Base-by-base conservation (phyloP, 2,888 invertebrate genomes). In the Tipula vernalis region DNA sequence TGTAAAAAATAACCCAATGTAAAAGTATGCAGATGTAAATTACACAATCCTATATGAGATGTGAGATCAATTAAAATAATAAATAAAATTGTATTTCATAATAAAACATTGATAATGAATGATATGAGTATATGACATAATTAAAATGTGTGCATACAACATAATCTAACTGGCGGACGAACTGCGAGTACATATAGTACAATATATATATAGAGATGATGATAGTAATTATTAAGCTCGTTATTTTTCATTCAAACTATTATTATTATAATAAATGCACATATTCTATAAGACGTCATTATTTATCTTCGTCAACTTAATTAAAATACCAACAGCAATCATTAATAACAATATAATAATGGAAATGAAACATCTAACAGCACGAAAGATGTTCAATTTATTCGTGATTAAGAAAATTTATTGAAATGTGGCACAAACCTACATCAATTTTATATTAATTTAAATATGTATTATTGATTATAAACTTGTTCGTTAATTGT, bases 361-460 rank as follows among this genome's bases (percentile, higher is more conserved):
- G 71, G 28, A 51, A n/a, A 15, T 15, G 28, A 71, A 8, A 28
- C 28, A 28, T 71, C 71, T 1, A 71, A 71, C 28, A 71, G 71
- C 71, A 71, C 71, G 71, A 71, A 28, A 28, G 71, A 71, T 71
- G 18, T 28, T 71, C 71, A 12, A 12, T 12, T 71, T 18, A 18
- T 71, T 71, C 10, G 28, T 71, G 18, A 28, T 71, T 71, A 71
- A 28, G 28, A 71, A 71, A 18, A 18, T 57, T 57, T 71, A 71
- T 71, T 71, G 71, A 71, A 71, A 71, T 71, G 71, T 71, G 71
- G 71, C 71, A 71, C 71, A 71, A 71, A 71, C 71, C 71, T 71
- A 71, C 71, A 71, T 71, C 71, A 71, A 18, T 57, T 57, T 57
- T 15, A 57, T 57, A 28, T 28, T 28, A 57, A 71, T 2, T 71